phyloP scores from a whole-genome alignment of 2,113 vertebrate genomes.

The Panurus biarmicus region DNA sequence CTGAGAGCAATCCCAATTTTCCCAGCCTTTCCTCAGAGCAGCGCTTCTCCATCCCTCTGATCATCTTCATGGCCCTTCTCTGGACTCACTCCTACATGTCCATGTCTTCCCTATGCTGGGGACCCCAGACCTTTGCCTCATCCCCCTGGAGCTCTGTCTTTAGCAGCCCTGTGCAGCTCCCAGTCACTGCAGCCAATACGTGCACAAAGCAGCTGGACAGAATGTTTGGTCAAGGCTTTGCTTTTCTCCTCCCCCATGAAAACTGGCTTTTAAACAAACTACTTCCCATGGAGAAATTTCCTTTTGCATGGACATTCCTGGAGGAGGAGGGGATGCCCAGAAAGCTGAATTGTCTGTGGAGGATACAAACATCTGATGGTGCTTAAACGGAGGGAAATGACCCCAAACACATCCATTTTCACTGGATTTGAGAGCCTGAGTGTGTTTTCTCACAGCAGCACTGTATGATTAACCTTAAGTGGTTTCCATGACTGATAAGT shows the following conservation, averaged over 20 bases:
- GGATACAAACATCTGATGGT: neutral
- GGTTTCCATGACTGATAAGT: neutral
- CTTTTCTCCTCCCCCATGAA: neutral
- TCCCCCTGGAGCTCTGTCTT: neutral
- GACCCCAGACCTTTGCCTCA: neutral
- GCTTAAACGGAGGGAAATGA: neutral
- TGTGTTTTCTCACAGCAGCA: neutral
- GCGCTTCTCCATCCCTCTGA: neutral
- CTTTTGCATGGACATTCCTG: neutral
- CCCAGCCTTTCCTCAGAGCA: neutral
- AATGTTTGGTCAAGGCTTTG: neutral
- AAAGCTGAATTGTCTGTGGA: neutral
- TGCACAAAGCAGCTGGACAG: neutral
- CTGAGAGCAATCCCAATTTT: neutral
- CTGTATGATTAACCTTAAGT: neutral
- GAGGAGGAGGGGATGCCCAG: neutral
- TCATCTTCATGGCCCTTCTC: neutral
- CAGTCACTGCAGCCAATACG: accelerated
- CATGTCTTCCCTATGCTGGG: neutral
- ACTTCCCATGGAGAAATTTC: neutral
- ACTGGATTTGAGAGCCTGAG: neutral
- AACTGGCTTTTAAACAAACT: neutral
- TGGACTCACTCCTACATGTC: neutral
- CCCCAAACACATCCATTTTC: neutral
- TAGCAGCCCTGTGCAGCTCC: neutral